Conservation (phyloP, 2,797 vertebrate genomes). For the Muraenolepis orangiensis region DNA sequence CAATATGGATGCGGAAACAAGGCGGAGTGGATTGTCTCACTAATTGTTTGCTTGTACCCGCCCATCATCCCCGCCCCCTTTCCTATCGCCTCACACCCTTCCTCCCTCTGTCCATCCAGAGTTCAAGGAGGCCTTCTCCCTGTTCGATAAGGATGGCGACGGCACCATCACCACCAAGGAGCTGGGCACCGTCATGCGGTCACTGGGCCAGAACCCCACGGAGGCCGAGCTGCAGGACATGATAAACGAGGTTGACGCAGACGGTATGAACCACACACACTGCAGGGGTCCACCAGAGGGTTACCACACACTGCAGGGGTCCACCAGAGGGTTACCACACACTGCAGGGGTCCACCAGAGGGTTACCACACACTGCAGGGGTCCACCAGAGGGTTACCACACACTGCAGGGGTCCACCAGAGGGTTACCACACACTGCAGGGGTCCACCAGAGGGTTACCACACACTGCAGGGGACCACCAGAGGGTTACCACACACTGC, state of each 20-base stretch:
- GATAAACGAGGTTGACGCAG: conserved; percentile 98
- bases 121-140: conserved; percentile 99
- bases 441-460: not conserved
- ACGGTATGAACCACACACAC: conserved; percentile 72
- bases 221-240: conserved; percentile 98
- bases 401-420: not conserved
- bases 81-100: not conserved
- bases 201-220: conserved; percentile 95
- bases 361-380: not conserved
- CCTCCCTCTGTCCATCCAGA: conserved; percentile 64
- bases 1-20: not conserved
- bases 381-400: not conserved
- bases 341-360: not conserved
- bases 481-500: not conserved
- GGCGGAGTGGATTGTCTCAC: not conserved
- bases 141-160: conserved; percentile 98
- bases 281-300: not conserved
- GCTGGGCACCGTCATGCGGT: conserved; percentile 97
- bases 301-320: not conserved
- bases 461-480: not conserved
- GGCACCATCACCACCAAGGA: conserved; percentile 99
- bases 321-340: not conserved
- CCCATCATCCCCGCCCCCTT: not conserved
- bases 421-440: not conserved
- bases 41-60: not conserved